Evolutionary conservation across 2,113 vertebrate genomes (phyloP).

Genomic region (Caloenas nicobarica): DNA sequence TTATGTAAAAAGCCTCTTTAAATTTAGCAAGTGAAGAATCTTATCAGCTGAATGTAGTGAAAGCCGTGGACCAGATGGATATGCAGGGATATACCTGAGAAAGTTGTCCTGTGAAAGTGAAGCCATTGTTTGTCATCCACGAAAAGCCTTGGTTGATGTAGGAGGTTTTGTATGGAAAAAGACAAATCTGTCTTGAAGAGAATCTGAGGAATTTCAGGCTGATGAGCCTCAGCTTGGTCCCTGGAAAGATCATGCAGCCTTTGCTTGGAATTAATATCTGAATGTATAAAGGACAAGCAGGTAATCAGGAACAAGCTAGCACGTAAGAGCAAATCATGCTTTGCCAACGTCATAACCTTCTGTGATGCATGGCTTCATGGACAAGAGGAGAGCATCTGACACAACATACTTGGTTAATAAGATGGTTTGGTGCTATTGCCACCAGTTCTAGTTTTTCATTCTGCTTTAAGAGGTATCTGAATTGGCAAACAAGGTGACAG

Average conservation of each 20-base stretch:
- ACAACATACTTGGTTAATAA: neutral
- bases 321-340: neutral
- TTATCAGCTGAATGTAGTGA: neutral
- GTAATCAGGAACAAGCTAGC: neutral
- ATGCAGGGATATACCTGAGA: neutral
- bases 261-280: neutral
- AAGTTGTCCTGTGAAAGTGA: neutral
- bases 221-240: neutral
- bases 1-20: neutral
- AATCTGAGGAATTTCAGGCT: neutral
- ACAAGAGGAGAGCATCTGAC: neutral
- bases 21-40: neutral
- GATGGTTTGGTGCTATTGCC: neutral
- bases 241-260: neutral
- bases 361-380: neutral
- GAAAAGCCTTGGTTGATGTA: neutral
- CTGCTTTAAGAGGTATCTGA: too few relatives aligned
- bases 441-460: too few relatives aligned
- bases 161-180: neutral
- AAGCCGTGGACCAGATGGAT: neutral
- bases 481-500: too few relatives aligned
- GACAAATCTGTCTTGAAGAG: neutral
- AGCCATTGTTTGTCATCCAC: neutral
- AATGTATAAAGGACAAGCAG: neutral
- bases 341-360: neutral